Evolutionary conservation across 92 coral and sea anemone species (phyloP), one percentile per base, ranked within the genome.

Genomic region (Porites evermanni): DNA sequence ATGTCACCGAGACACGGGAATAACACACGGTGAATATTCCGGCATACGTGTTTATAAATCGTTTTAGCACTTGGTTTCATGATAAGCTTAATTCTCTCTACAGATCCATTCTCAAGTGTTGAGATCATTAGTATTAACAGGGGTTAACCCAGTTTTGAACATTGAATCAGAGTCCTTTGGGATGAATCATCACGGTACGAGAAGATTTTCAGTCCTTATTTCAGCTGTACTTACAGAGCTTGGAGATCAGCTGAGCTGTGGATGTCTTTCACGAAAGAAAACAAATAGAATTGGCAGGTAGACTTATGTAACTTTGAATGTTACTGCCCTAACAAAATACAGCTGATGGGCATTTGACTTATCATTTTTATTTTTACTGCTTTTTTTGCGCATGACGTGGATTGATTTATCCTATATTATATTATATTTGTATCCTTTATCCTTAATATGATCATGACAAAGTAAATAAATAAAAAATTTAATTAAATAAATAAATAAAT

Each of bases 121-220:
- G 12, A 84, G 94, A 73, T 81, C 92, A 7, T 17, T 92, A 72
- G 92, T 88, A 8, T 67, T 92, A 12, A 84, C 89, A 66, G 92
- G 94, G 8, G 81, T 85, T 2, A 74, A 76, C 50, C 94, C 94
- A 14, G 17, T 29, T 2, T 71, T 92, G 18, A 80, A 59, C 13
- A 65, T 88, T 67, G 88, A 84, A 59, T 79, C 87, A 4, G 88
- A 76, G 26, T 70, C 72, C 20, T 63, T 85, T 67, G 72, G 84
- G 23, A 56, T 71, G 14, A 72, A 53, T 26, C 51, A 74, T 63
- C 80, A 73, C 64, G 85, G 82, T 10, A 56, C 78, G 2, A 67
- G 80, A 52, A 77, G 70, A 12, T 75, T 75, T 64, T 64, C 86
- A 29, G 23, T 64, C 58, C 56, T 81, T 2, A 59, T 88, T 12